Evolutionary conservation across 2,113 vertebrate species (phyloP).

Genomic region (Oncorhynchus tshawytscha): DNA sequence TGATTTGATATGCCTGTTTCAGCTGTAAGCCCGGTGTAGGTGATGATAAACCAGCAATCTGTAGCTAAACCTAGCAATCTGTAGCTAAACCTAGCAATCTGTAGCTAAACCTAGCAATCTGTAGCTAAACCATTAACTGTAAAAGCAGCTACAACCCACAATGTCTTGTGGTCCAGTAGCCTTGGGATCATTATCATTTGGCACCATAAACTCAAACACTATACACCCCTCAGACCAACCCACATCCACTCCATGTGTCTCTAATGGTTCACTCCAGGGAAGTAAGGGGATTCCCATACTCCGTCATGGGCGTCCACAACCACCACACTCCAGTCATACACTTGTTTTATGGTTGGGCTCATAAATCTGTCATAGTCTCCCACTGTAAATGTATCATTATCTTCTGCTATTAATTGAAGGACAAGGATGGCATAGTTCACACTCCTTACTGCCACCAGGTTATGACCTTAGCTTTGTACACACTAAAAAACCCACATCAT

Average conservation of each 20-base stretch:
- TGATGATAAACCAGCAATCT: slow-evolving; percentile 20
- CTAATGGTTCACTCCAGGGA: slow-evolving; percentile 1
- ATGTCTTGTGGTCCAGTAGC: slow-evolving; percentile 50
- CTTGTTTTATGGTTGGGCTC: too few species aligned
- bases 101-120: not conserved
- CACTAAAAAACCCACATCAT: too few species aligned
- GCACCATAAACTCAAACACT: slow-evolving; percentile 28
- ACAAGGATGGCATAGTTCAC: too few species aligned
- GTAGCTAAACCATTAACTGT: slow-evolving; percentile 41
- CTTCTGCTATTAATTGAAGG: too few species aligned
- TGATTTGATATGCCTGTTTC: too few species aligned
- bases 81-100: not conserved
- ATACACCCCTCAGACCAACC: too few species aligned
- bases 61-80: slow-evolving; percentile 19
- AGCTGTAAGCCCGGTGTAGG: not conserved
- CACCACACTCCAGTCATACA: too few species aligned
- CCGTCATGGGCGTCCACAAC: not conserved
- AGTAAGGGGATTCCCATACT: not conserved
- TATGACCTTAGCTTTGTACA: too few species aligned
- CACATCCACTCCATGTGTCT: too few species aligned
- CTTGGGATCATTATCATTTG: slow-evolving; percentile 52
- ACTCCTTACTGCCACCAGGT: too few species aligned
- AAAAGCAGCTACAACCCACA: slow-evolving; percentile 31
- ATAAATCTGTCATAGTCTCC: too few species aligned
- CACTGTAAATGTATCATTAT: too few species aligned